phyloP scores from a whole-genome alignment of 2,888 invertebrate species.

The Oasisia sp. region DNA sequence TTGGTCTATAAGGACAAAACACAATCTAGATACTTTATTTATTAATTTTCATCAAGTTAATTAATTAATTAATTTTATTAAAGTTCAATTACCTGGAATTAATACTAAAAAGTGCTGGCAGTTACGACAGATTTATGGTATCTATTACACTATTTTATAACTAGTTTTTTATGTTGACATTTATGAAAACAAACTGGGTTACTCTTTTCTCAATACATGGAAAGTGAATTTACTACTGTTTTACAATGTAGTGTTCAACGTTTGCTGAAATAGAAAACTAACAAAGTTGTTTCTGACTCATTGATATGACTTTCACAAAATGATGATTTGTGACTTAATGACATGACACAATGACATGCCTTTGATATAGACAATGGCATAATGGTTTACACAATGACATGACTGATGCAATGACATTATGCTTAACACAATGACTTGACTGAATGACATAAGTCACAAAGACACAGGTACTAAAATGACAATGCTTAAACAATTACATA shows the following conservation, averaged over 20 bases:
- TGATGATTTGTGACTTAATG: neutral
- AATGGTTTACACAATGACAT: no score
- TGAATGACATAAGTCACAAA: no score
- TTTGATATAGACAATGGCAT: no score
- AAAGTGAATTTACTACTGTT: neutral
- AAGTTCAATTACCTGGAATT: neutral
- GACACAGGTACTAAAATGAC: no score
- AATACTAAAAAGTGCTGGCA: neutral
- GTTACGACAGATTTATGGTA: neutral
- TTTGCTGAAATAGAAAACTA: neutral
- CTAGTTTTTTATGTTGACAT: neutral
- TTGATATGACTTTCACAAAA: neutral
- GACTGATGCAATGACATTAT: no score
- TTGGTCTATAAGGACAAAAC: neutral
- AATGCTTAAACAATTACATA: no score
- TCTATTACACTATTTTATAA: neutral
- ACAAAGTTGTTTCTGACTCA: neutral
- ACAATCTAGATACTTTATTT: no score
- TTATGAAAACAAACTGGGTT: no score
- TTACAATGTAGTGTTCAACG: neutral
- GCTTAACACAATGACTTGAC: no score
- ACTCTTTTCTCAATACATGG: neutral
- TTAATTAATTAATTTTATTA: no score
- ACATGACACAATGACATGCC: slow-evolving; percentile 1
- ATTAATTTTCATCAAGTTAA: no score